A percentile compares a stretch with the other conserved stretches of the same genome.
These are phyloP conservation scores for Stomatorhinus ivindoensis DNA, from an alignment of 2,113 vertebrate genomes.

Conservation along the genomic window DNA sequence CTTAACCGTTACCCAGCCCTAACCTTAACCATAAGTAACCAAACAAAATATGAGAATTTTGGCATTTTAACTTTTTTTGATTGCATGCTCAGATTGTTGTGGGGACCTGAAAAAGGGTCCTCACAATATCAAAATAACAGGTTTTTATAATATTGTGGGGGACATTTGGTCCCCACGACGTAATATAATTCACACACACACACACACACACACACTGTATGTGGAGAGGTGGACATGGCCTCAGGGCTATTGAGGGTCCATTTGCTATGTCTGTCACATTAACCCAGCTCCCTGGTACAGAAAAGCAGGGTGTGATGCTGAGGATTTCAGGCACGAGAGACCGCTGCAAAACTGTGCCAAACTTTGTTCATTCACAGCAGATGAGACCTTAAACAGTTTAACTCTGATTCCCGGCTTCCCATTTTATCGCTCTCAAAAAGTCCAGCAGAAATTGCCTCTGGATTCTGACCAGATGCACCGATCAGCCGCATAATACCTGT, in stretches of 20 bases:
- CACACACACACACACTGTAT: background rate
- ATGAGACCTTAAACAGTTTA: conserved; percentile 4
- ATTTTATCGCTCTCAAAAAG: background rate
- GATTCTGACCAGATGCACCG: background rate
- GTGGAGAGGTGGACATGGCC: background rate
- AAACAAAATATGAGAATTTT: too few species aligned
- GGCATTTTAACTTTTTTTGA: too few species aligned
- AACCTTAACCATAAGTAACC: too few species aligned
- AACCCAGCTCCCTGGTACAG: background rate
- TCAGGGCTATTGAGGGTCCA: background rate
- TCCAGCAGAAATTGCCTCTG: background rate
- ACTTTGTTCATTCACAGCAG: background rate
- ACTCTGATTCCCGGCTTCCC: background rate
- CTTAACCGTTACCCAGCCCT: too few species aligned
- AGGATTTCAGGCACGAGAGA: background rate
- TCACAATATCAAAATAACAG: too few species aligned
- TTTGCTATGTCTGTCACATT: background rate
- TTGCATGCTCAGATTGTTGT: too few species aligned
- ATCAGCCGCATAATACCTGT: background rate
- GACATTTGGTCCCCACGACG: too few species aligned
- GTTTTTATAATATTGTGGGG: too few species aligned
- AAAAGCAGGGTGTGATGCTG: background rate
- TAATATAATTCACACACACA: too few species aligned
- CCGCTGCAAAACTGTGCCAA: background rate
- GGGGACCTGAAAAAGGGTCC: too few species aligned